Evolutionary conservation across 2,888 invertebrate species (phyloP).

Genomic region (Subacronicta megacephala): DNA sequence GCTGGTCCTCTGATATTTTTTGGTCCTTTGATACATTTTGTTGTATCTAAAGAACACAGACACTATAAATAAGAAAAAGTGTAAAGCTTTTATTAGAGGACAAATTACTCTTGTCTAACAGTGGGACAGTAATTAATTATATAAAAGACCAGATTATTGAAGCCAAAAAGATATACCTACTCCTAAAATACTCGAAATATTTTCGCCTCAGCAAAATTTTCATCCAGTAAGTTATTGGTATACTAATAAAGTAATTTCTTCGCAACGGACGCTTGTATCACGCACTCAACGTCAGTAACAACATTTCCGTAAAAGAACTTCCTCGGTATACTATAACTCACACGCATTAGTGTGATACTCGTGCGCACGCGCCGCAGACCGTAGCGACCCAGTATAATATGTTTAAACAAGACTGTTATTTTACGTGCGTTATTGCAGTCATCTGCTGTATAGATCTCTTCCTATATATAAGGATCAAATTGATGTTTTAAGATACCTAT

Average conservation of each 20-base stretch:
- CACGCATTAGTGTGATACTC: slow-evolving; percentile 22
- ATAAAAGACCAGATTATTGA: too few species aligned
- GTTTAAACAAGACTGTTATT: slow-evolving; percentile 30
- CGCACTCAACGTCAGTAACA: slow-evolving; percentile 26
- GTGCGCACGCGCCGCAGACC: slow-evolving; percentile 27
- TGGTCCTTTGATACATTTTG: neutral
- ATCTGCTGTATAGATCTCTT: too few species aligned
- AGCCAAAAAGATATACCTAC: too few species aligned
- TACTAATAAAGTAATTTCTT: neutral
- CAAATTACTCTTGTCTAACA: too few species aligned
- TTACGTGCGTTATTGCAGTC: slow-evolving; percentile 1
- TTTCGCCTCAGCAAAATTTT: too few species aligned
- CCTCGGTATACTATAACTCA: slow-evolving; percentile 28
- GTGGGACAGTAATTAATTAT: too few species aligned
- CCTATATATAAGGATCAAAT: too few species aligned
- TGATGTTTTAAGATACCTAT: too few species aligned
- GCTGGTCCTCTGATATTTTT: neutral
- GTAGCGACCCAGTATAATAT: slow-evolving; percentile 46
- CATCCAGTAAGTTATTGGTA: too few species aligned
- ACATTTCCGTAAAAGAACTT: slow-evolving; percentile 41
- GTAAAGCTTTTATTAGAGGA: too few species aligned
- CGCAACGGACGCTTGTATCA: slow-evolving; percentile 17
- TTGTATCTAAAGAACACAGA: neutral
- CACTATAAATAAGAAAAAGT: too few species aligned
- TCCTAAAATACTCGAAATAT: too few species aligned